Evolutionary conservation across 1,140 invertebrate species (phyloP).

Genomic region (Eumeta japonica): DNA sequence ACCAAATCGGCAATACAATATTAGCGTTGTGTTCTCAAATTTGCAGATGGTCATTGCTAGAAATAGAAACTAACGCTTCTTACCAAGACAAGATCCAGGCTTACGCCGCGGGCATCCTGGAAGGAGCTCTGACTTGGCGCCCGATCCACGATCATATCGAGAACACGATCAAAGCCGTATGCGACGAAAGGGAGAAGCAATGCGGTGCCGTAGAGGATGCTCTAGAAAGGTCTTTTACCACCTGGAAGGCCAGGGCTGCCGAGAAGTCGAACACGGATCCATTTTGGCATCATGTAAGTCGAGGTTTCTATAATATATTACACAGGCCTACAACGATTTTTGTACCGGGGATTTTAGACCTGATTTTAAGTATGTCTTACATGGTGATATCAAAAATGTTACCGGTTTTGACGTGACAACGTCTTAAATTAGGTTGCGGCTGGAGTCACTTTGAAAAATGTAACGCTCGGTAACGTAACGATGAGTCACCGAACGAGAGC

Average conservation of each 20-base stretch:
- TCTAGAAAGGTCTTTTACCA: constrained; percentile 64
- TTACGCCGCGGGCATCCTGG: constrained; percentile 85
- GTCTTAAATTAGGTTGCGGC: no score
- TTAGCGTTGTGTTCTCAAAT: no score
- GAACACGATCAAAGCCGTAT: constrained; percentile 71
- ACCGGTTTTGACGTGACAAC: no score
- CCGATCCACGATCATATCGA: constrained; percentile 79
- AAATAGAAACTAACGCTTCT: constrained; percentile 71
- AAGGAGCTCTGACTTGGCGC: constrained; percentile 79
- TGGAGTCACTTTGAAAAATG: no score
- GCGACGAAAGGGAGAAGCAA: constrained; percentile 63
- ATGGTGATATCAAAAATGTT: no score
- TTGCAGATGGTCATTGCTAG: constrained; percentile 73
- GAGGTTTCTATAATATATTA: no score
- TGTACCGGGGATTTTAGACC: no score
- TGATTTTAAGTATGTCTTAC: no score
- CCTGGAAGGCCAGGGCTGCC: constrained; percentile 61
- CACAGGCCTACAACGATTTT: no score
- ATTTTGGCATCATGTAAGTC: constrained; percentile 82
- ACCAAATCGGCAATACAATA: no score
- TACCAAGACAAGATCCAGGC: constrained; percentile 79
- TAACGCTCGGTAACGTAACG: no score
- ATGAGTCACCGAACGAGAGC: no score
- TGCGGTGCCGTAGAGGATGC: constrained; percentile 69
- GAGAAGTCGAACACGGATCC: constrained; percentile 55